Evolutionary conservation across 2,797 vertebrate species (phyloP).

Genomic region (Dendrocincla fuliginosa): DNA sequence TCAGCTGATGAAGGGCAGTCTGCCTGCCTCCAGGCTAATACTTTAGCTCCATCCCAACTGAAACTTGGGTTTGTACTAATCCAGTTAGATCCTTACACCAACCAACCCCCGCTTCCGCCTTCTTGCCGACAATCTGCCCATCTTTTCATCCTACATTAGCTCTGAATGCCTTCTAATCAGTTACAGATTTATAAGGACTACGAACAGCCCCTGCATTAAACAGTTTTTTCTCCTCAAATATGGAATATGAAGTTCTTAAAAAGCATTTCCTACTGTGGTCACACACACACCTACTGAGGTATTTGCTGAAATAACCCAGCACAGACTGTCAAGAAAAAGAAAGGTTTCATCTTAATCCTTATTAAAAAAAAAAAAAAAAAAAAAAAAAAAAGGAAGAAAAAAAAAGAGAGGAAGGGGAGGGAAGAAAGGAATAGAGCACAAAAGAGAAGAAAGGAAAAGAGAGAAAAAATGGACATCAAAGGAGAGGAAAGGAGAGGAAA

Average conservation of each 20-base stretch:
- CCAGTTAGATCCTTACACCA: slow-evolving; percentile 10
- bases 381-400: too few relatives aligned
- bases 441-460: neutral
- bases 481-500: neutral
- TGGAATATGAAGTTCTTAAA: slow-evolving; percentile 31
- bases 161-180: slow-evolving; percentile 50
- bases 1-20: neutral
- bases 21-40: neutral
- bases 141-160: slow-evolving; percentile 45
- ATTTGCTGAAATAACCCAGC: neutral
- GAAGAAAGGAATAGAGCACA: neutral
- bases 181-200: slow-evolving; percentile 54
- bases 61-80: slow-evolving; percentile 4
- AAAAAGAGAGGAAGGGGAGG: neutral
- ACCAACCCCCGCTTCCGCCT: neutral
- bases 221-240: slow-evolving; percentile 33
- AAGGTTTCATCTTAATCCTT: slow-evolving; percentile 5
- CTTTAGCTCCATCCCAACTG: neutral
- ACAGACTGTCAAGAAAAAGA: neutral
- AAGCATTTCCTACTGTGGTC: neutral
- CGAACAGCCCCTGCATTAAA: neutral
- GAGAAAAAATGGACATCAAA: too few relatives aligned
- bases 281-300: slow-evolving; percentile 16
- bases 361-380: neutral
- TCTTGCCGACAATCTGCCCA: neutral